Evolutionary conservation across 2,797 vertebrate genomes (phyloP), one percentile per base, ranked within the genome.

Genomic region (Malurus leucopterus): DNA sequence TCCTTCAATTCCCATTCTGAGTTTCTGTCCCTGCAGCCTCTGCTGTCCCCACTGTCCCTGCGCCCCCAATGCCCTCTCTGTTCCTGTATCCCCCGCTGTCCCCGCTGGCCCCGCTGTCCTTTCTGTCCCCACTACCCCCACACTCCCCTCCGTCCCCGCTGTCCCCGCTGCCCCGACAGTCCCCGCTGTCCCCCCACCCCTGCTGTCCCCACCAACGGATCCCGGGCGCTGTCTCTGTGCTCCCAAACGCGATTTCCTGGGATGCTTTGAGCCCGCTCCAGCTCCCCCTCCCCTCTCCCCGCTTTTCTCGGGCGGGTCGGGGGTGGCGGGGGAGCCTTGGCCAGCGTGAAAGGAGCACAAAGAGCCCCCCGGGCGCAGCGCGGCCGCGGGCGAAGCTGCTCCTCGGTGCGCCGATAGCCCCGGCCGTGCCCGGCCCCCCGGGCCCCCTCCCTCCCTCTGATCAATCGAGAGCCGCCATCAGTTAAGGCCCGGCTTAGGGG

Each of bases 401-500:
- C 96, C 97, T 97, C 96, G 94, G 95, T 92, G 91, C 15, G 20
- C 92, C 96, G 97, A 97, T 98, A 98, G 98, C 94, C 96, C 92
- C 87, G 90, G 96, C 96, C 94, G 96, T 94, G 96, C 94, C 93
- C 74, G 68, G 65, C 80, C 69, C 88, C 34, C 40, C 41, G 49
- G 30, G 62, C 89, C 78, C 59, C 22, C 73, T 74, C 65, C 83
- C 88, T 68, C 49, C 30, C 65, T 85, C 94, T 91, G 96, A 96
- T 97, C 97, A 96, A 84, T 93, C 96, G 91, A 95, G 96, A 97
- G 95, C 97, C 97, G 86, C 97, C 97, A 98, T 98, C 98, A 98
- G 97, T 96, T 96, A 97, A 98, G 95, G 96, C 97, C 97, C 98
- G 96, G 98, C 98, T 98, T 98, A 98, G 96, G 97, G 95, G 96